Base-by-base conservation (phyloP, 1,140 invertebrate species). In the Cydia strobilella region DNA sequence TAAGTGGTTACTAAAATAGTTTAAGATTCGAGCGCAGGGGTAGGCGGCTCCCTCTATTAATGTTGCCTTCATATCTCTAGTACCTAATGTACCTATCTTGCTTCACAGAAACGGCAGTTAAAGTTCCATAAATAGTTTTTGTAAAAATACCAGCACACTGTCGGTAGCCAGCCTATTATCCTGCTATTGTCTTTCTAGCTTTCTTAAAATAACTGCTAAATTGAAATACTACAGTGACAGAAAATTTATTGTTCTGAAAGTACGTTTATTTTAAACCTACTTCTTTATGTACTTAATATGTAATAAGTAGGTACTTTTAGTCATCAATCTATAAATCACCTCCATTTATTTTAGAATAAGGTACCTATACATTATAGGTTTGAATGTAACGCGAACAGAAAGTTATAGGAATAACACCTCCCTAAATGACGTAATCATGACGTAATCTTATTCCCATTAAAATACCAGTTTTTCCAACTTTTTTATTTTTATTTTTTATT, bases 51-150 rank as follows among this genome's bases (percentile, higher is more conserved):
- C 9, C 15, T 35, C 6, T 27, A 69, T 39, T 39, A 69, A 69
- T 69, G 42, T 69, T 39, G 13, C 31, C 65, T 69, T 31, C 31
- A 39, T 35, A 69, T 69, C 65, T 35, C 65, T 35, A 18, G 27
- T 25, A n/a, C n/a, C n/a, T n/a, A n/a, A n/a, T n/a, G n/a, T n/a
- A n/a, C n/a, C n/a, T n/a, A 66, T 66, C 63, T 66, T 66, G 35
- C 65, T 69, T 39, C 25, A 35, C 31, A 59, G 54, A 59, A 59
- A 39, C 12, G 10, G 65, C 65, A 35, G 31, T 31, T 69, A 35
- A 69, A 69, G 31, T 69, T 69, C 65, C 65, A 35, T 20, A 69
- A 69, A 69, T 69, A 69, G 35, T 20, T 39, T 12, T 3, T 35
- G n/a, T 66, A 66, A 35, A 31, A 35, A 66, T 66, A 66, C 25